These are phyloP conservation scores for Larimichthys polyactis DNA, from an alignment of 2,113 vertebrate species.

Conservation along the genomic window DNA sequence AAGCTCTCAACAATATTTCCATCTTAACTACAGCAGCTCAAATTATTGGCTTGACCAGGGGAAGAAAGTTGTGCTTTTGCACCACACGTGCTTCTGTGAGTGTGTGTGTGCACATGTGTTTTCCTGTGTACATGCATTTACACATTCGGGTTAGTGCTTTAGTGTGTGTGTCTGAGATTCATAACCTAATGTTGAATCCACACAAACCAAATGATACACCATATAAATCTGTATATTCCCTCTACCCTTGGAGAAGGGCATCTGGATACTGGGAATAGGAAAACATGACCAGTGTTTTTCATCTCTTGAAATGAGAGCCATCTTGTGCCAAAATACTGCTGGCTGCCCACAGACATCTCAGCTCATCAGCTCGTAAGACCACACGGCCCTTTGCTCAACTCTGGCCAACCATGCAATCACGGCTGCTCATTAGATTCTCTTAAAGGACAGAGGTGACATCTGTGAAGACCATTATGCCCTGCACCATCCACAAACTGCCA, in stretches of 20 bases:
- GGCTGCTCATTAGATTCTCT: conserved; percentile 77
- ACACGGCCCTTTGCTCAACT: conserved; percentile 58
- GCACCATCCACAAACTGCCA: conserved; percentile 71
- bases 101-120: not conserved
- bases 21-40: conserved; percentile 11
- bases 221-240: conserved; percentile 56
- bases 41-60: conserved; percentile 13
- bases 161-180: conserved; percentile 21
- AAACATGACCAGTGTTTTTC: conserved; percentile 72
- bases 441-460: conserved; percentile 79
- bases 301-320: conserved; percentile 67
- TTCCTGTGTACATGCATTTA: conserved; percentile 7
- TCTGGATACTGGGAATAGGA: conserved; percentile 64
- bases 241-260: conserved; percentile 49
- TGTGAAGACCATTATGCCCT: conserved; percentile 80
- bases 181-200: conserved; percentile 41
- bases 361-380: conserved; percentile 72
- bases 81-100: not conserved
- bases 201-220: conserved; percentile 45
- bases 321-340: conserved; percentile 70
- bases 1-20: conserved; percentile 13
- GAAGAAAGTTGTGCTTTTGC: conserved; percentile 15
- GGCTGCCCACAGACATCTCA: conserved; percentile 76
- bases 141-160: conserved; percentile 41
- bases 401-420: conserved; percentile 74